phyloP scores from a whole-genome alignment of 2,797 vertebrate species.

The Artibeus jamaicensis region DNA sequence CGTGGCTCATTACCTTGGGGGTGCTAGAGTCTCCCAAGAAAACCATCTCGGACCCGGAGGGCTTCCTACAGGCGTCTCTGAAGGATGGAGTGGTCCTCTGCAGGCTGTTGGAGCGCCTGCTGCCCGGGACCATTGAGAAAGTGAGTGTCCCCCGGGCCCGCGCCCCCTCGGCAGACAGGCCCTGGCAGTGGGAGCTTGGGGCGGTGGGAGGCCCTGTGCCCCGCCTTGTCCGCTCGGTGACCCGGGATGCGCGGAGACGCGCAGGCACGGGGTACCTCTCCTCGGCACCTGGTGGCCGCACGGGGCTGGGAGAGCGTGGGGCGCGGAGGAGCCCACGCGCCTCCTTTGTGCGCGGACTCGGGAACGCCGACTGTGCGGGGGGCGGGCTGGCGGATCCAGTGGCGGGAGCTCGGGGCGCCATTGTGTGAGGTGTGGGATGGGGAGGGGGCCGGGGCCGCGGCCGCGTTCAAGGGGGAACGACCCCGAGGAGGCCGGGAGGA shows the following conservation, averaged over 20 bases:
- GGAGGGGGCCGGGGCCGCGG: background rate
- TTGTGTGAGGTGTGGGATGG: conserved; percentile 60
- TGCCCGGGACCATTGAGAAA: conserved; percentile 94
- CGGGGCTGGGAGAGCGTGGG: background rate
- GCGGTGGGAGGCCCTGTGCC: background rate
- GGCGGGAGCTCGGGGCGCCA: conserved; percentile 73
- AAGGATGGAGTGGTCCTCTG: conserved; percentile 96
- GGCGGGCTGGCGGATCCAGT: conserved; percentile 4
- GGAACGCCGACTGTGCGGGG: background rate
- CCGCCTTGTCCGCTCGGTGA: background rate
- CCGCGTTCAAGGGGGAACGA: background rate
- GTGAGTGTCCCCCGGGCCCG: conserved; percentile 80
- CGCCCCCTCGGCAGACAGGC: background rate
- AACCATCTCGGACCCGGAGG: conserved; percentile 94
- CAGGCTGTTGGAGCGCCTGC: conserved; percentile 93
- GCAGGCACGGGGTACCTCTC: background rate
- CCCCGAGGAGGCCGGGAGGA: background rate
- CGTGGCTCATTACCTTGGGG: conserved; percentile 96
- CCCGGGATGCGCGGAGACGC: background rate
- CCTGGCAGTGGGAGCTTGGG: conserved; percentile 23
- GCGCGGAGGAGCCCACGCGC: background rate
- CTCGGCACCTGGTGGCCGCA: background rate
- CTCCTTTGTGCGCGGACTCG: conserved; percentile 34
- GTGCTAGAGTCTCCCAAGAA: conserved; percentile 98
- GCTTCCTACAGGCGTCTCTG: conserved; percentile 90